phyloP scores from a whole-genome alignment of 2,797 vertebrate genomes.

The Poecilia wingei region DNA sequence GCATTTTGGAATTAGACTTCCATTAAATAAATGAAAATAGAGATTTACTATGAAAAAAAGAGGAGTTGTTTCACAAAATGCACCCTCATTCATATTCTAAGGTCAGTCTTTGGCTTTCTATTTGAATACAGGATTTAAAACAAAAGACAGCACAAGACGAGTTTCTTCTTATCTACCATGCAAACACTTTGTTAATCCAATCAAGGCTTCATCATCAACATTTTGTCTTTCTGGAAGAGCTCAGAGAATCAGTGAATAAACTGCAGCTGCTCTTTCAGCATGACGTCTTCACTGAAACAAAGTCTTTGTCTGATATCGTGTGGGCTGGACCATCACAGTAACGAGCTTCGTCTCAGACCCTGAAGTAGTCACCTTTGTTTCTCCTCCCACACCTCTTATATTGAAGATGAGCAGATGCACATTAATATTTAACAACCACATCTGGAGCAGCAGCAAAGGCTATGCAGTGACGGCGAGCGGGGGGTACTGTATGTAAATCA shows the following conservation, averaged over 20 bases:
- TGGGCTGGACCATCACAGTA: conserved; percentile 41
- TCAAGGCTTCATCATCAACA: not conserved
- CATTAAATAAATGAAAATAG: conserved; percentile 4
- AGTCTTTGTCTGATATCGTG: conserved; percentile 64
- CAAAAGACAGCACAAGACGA: not conserved
- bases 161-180: too few relatives aligned
- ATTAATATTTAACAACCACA: conserved; percentile 57
- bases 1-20: not conserved
- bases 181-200: not conserved
- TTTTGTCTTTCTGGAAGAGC: not conserved
- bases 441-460: conserved; percentile 24
- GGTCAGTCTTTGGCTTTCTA: not conserved
- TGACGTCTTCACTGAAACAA: conserved; percentile 44
- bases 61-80: not conserved
- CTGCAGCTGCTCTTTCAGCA: conserved; percentile 18
- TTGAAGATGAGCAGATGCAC: conserved; percentile 34
- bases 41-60: not conserved
- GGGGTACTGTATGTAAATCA: conserved; percentile 55
- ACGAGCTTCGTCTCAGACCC: conserved; percentile 61
- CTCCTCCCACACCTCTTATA: conserved; percentile 53
- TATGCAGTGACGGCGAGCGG: conserved; percentile 13
- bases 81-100: not conserved
- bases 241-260: conserved; percentile 4
- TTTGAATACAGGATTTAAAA: not conserved
- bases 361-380: conserved; percentile 3